Base-by-base conservation (phyloP, 2,888 invertebrate species). In the Athrips mouffetella region DNA sequence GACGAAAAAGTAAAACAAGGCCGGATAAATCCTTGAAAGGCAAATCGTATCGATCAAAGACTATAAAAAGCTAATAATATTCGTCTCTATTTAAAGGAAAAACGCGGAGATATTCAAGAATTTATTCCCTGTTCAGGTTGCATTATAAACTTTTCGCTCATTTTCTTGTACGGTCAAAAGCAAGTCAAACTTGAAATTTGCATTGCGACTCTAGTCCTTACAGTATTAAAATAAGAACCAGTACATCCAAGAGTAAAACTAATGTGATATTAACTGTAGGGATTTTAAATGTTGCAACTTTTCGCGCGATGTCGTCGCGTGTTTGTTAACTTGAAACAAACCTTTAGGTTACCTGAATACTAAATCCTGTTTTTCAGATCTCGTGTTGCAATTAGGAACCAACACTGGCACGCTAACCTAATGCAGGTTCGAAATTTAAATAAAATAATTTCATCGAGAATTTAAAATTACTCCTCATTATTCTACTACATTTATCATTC, bases 241-340 rank as follows among this genome's bases (percentile, higher is more conserved):
- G n/a, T n/a, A n/a, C n/a, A n/a, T n/a, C n/a, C n/a, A n/a, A n/a
- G n/a, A n/a, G n/a, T n/a, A n/a, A n/a, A n/a, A n/a, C n/a, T n/a
- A n/a, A n/a, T n/a, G n/a, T n/a, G n/a, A n/a, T n/a, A n/a, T n/a
- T n/a, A n/a, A n/a, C n/a, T n/a, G n/a, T n/a, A n/a, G n/a, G n/a
- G n/a, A n/a, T n/a, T n/a, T n/a, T n/a, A n/a, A n/a, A n/a, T n/a
- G n/a, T n/a, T n/a, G n/a, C n/a, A n/a, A n/a, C n/a, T 73, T 73
- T 73, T 72, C 70, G 65, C 67, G 66, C 52, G 52, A 61, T n/a
- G n/a, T n/a, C 58, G 21, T 74, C 60, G 79, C 80, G 80, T 80
- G 80, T 69, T 74, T 55, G 60, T 61, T 63, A 73, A 74, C 66
- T 71, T 54, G 60, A 67, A 69, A 68, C 66, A 67, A 64, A 65